Base-by-base conservation (phyloP, 2,113 vertebrate species). In the Mesitornis unicolor region DNA sequence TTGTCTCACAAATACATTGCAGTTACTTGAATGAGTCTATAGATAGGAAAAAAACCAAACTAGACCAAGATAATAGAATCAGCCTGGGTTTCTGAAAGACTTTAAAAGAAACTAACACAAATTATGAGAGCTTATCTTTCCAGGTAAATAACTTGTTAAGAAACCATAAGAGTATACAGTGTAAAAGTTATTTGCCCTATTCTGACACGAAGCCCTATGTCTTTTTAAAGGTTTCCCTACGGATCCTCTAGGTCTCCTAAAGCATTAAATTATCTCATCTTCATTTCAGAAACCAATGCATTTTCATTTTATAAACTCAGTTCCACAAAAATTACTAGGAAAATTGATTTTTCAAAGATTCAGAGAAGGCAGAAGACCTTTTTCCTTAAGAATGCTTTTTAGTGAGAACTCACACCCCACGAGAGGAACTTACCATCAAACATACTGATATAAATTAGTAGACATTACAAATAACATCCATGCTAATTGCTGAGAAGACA, bases 401-500 rank as follows among this genome's bases (percentile, higher is more conserved):
- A 63, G 48, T 36, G 22, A 2, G 1, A 78, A 63, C 42, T 89
- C 2, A 0, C 45, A n/a, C 4, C 12, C 54, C 0, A 0, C 50
- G 9, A 54, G 40, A 33, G 6, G 8, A 15, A 53, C 14, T 35
- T 53, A 6, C 5, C 45, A 43, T 33, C 38, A 48, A 61, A 59
- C 19, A 65, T 22, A 28, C 17, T 24, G n/a, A 54, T 51, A 10
- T 10, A 42, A 70, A 45, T 75, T n/a, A 53, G 18, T 8, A 25
- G 59, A 70, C 40, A 35, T 45, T 28, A 31, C 18, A 82, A 84
- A 68, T 7, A n/a, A 5, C n/a, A n/a, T 38, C 16, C 16, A 7
- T 31, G 18, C 21, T 54, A 54, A 84, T 11, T 47, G 51, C 21
- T 36, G 15, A 50, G 31, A 61, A 82, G 38, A 74, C 16, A 36